Evolutionary conservation across 2,797 vertebrate species (phyloP).

Genomic region (Chaetophractus vellerosus): DNA sequence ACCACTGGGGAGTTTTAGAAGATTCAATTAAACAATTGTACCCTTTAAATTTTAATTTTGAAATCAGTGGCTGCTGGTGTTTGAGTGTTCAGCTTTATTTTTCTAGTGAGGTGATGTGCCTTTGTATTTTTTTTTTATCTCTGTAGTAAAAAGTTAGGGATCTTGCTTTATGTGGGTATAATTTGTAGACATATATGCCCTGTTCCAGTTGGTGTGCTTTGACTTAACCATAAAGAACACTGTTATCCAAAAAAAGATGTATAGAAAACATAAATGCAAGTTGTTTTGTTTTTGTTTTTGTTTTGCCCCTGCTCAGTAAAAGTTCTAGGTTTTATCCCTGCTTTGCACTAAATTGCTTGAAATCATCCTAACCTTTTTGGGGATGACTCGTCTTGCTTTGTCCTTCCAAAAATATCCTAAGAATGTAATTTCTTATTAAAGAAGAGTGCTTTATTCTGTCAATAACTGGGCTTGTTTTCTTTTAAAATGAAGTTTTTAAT

Average conservation of each 20-base stretch:
- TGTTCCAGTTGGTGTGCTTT: neutral
- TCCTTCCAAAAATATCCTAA: neutral
- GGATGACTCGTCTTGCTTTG: constrained; percentile 10
- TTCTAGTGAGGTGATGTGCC: neutral
- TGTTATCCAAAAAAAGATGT: neutral
- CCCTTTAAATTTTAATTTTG: constrained; percentile 70
- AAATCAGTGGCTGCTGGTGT: neutral
- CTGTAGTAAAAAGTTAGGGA: neutral
- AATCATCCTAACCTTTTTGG: neutral
- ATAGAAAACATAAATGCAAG: neutral
- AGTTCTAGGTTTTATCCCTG: constrained; percentile 13
- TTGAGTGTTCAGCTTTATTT: constrained; percentile 38
- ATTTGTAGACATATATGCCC: neutral
- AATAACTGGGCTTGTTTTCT: neutral
- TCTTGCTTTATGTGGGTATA: neutral
- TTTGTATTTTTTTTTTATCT: constrained; percentile 28
- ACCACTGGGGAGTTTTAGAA: constrained; percentile 57
- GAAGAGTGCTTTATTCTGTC: neutral
- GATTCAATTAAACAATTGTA: constrained; percentile 60
- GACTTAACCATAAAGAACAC: neutral
- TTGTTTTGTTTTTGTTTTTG: neutral
- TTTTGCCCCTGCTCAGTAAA: neutral
- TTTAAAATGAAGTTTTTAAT: constrained; percentile 5
- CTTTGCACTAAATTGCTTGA: neutral
- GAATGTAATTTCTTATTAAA: neutral